Percentiles rank a stretch among this genome's conserved stretches.
Evolutionary conservation across 1,140 invertebrate species (phyloP).

Genomic region (Microplitis demolitor): DNA sequence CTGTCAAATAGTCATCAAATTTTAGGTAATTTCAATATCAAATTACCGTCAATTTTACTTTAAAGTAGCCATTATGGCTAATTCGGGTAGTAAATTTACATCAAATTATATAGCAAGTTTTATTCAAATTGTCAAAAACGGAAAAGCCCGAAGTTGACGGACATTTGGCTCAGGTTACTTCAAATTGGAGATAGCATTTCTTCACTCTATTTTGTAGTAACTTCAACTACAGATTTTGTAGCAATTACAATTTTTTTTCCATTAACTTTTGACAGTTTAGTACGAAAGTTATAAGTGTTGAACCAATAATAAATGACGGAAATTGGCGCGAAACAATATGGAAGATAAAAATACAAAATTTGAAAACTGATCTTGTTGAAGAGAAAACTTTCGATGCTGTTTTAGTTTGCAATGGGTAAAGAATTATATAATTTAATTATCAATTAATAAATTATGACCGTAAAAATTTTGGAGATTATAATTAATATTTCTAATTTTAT

Average conservation of each 20-base stretch:
- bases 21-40: too few relatives aligned
- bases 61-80: too few relatives aligned
- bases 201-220: too few relatives aligned
- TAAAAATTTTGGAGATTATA: neutral
- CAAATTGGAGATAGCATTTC: neutral
- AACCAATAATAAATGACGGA: slow-evolving; percentile 24
- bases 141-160: too few relatives aligned
- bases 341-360: slow-evolving; percentile 53
- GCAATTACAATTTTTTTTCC: neutral
- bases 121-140: too few relatives aligned
- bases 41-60: too few relatives aligned
- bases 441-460: neutral
- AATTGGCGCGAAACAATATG: slow-evolving; percentile 41
- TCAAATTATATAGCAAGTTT: too few relatives aligned
- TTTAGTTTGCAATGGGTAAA: slow-evolving; percentile 71
- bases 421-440: too few relatives aligned
- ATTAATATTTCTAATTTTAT: neutral
- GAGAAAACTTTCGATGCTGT: slow-evolving; percentile 64
- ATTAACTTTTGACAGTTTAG: slow-evolving; percentile 44
- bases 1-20: too few relatives aligned
- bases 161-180: too few relatives aligned
- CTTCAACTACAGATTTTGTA: too few relatives aligned
- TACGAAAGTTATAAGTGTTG: slow-evolving; percentile 47
- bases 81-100: too few relatives aligned
- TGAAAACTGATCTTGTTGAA: slow-evolving; percentile 46